Evolutionary conservation across 2,113 vertebrate species (phyloP), one percentile per base, ranked within the genome.

Genomic region (Microtus pennsylvanicus): DNA sequence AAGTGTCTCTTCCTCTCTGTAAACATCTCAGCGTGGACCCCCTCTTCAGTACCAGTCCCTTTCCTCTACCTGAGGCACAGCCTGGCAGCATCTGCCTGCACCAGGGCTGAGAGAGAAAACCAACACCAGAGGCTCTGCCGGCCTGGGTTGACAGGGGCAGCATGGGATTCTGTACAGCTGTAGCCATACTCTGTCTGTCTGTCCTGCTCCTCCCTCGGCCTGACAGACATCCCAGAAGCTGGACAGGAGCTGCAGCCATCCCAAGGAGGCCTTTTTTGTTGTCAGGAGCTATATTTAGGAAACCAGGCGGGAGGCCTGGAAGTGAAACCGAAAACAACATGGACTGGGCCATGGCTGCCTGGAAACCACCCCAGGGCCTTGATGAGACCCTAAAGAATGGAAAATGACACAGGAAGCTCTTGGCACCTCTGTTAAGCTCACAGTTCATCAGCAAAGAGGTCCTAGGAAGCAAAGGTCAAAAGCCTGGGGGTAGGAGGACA

Each of bases 201-300:
- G 86, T 55, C 75, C 42, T 0, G 0, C 14, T 13, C 22, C 63
- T 50, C 76, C 89, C 61, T 42, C 13, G 8, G 14, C 50, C 75
- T 50, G 91, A 96, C 87, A 19, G 13, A 58, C 65, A n/a, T 45
- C 89, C 91, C 14, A 61, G 63, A 92, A 74, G 42, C 78, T 67
- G 69, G 72, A 69, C 5, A 0, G 5, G 65, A 19, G 28, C 47
- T 5, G 42, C 47, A 78, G 76, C 58, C 90, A 52, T 78, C 78
- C 89, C 1, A 22, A 11, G 42, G 42, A n/a, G 17, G 12, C 0
- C 0, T 42, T 35, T 82, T 88, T 38, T 87, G 94, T 81, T n/a
- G 67, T 76, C n/a, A n/a, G 0, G 6, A 33, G 63, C 90, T 96
- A 92, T 96, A 93, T 96, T 98, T 97, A 96, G 96, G 93, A 96